Evolutionary conservation across 2,113 vertebrate genomes (phyloP), one percentile per base, ranked within the genome.

Genomic region (Peromyscus leucopus): DNA sequence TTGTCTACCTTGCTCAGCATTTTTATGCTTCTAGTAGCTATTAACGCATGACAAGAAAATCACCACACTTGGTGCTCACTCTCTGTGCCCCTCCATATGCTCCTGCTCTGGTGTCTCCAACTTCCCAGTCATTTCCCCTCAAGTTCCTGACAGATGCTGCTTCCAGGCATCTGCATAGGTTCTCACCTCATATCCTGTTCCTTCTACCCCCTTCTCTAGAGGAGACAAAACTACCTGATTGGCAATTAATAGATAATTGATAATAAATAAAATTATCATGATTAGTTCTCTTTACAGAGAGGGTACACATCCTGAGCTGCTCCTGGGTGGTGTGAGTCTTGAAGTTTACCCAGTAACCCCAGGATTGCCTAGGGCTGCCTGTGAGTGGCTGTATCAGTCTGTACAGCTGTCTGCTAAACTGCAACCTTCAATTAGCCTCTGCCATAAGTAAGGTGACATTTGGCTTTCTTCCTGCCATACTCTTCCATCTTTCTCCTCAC

Each of bases 401-500:
- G 61, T 48, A 39, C 3, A 76, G n/a, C 15, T 57, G 86, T 55
- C 48, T 79, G 88, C n/a, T 80, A 74, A 91, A 36, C 61, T 24
- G 76, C 65, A 42, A 80, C 17, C 76, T 91, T 82, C 9, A 89
- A 59, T 57, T 61, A 36, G 9, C 48, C 28, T 36, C 48, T 55
- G 9, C 78, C 31, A 19, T 36, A 80, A 19, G 7, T 21, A 80
- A 79, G 16, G 31, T 55, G 48, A 42, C 19, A n/a, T 59, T 95
- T 96, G 88, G 55, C 46, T 91, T 16, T 74, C 21, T 39, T 80
- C 46, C 55, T 33, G 11, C 2, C 67, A 36, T 22, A 48, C 7
- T 65, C 51, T 63, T 46, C 3, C 76, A n/a, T 80, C 65, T 91
- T 95, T 69, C 61, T 85, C 71, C 89, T 72, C n/a, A 85, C n/a